Percentiles rank a stretch among this genome's conserved stretches.
phyloP scores from a whole-genome alignment of 2,113 vertebrate species.

The Laterallus jamaicensis region DNA sequence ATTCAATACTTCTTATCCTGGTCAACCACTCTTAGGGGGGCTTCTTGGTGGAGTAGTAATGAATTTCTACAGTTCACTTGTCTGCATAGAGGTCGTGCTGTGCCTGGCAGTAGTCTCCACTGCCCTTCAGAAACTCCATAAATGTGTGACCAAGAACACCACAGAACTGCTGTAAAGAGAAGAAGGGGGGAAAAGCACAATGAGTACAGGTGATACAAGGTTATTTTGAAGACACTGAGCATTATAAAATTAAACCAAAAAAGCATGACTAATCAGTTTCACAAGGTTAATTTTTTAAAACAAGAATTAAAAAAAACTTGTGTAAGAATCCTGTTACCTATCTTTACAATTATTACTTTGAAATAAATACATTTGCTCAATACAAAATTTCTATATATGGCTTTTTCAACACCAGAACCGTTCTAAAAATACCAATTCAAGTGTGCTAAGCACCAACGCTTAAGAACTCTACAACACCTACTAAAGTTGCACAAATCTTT shows the following conservation, averaged over 20 bases:
- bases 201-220: not conserved
- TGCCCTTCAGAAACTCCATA: constrained; percentile 99
- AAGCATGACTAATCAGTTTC: not conserved
- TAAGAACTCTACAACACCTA: not conserved
- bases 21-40: constrained; percentile 84
- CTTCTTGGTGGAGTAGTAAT: constrained; percentile 88
- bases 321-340: not conserved
- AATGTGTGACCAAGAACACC: constrained; percentile 99
- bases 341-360: not conserved
- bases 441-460: not conserved
- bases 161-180: constrained; percentile 97
- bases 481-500: not conserved
- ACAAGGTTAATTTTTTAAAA: not conserved
- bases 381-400: not conserved
- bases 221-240: not conserved
- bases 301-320: not conserved
- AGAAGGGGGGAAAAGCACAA: not conserved
- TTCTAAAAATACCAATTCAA: not conserved
- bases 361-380: not conserved
- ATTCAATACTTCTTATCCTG: constrained; percentile 80
- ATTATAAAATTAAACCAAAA: not conserved
- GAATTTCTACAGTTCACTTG: constrained; percentile 94
- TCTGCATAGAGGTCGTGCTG: constrained; percentile 99
- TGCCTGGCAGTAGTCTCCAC: constrained; percentile 99
- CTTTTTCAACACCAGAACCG: not conserved